These are phyloP conservation scores for Lophotriccus pileatus DNA, from an alignment of 2,797 vertebrate genomes.

Conservation along the genomic window DNA sequence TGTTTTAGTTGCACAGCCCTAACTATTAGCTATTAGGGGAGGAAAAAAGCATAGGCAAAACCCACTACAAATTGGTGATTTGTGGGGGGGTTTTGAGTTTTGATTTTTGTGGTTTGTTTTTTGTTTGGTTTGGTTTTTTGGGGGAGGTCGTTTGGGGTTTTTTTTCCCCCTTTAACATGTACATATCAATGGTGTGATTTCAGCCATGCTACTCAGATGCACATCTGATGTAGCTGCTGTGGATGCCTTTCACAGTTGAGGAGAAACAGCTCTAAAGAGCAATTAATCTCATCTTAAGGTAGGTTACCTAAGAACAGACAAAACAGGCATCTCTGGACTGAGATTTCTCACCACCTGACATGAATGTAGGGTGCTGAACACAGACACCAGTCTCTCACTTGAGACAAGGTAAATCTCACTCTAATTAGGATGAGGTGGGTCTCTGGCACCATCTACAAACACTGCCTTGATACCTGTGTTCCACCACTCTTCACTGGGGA, in stretches of 20 bases:
- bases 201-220: background rate
- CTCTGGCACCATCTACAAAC: background rate
- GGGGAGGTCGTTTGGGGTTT: background rate
- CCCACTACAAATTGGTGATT: background rate
- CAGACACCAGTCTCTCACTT: background rate
- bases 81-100: accelerated
- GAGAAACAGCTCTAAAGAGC: background rate
- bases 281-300: background rate
- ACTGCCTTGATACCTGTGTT: background rate
- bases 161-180: background rate
- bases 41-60: background rate
- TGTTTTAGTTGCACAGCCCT: background rate
- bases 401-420: constrained; percentile 4
- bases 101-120: background rate
- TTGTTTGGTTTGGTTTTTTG: background rate
- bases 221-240: background rate
- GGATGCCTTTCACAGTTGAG: background rate
- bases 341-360: background rate
- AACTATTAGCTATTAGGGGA: background rate
- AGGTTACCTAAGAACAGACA: background rate
- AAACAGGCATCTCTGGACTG: background rate
- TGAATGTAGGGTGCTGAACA: background rate
- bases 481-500: background rate
- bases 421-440: background rate
- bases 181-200: background rate